These are phyloP conservation scores for Hirtodrosophila duncani DNA, from an alignment of 2,888 invertebrate species.

Conservation along the genomic window DNA sequence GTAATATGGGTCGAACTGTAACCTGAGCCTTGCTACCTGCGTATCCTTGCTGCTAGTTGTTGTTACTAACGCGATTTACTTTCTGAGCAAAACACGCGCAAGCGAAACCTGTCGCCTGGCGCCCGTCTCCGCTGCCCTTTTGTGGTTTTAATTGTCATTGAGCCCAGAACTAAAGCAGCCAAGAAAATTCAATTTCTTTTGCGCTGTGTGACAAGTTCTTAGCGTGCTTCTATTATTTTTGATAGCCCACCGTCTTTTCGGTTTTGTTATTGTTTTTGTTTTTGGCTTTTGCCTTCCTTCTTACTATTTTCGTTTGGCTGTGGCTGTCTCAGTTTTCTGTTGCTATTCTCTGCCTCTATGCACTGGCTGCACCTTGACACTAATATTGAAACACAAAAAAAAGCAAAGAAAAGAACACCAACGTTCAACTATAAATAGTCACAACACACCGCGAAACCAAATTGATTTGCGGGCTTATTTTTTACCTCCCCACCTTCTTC, in stretches of 20 bases:
- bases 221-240: conserved; percentile 3
- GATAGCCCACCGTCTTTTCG: too few relatives aligned
- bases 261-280: conserved; percentile 37
- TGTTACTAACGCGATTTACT: conserved; percentile 58
- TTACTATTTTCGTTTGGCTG: conserved; percentile 26
- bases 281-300: conserved; percentile 13
- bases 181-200: conserved; percentile 57
- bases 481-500: conserved; percentile 9
- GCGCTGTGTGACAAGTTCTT: conserved; percentile 46
- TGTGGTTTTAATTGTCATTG: conserved; percentile 51
- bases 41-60: conserved; percentile 38
- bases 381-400: conserved; percentile 62
- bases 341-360: conserved; percentile 25
- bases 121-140: not conserved
- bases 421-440: conserved; percentile 52
- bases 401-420: conserved; percentile 30
- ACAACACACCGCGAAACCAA: conserved; percentile 44
- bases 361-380: conserved; percentile 68
- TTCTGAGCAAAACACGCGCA: conserved; percentile 52
- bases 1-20: conserved; percentile 68
- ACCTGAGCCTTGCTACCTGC: conserved; percentile 32
- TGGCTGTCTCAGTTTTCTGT: conserved; percentile 12
- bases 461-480: conserved; percentile 35
- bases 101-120: conserved; percentile 2
- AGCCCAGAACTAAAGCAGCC: conserved; percentile 29